Base-by-base conservation (phyloP, 1,140 invertebrate species). In the Gonioctena quinquepunctata region DNA sequence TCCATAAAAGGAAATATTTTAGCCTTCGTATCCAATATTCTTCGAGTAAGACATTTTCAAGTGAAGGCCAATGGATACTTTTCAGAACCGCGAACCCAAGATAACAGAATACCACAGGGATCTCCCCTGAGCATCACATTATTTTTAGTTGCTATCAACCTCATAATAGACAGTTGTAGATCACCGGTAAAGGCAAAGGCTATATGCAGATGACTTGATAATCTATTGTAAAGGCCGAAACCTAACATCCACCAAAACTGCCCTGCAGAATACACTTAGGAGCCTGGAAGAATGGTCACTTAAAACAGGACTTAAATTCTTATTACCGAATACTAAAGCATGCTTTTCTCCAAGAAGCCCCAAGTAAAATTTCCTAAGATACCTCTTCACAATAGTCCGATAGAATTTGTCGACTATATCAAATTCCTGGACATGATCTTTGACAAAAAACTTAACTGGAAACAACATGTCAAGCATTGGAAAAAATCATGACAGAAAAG, bases 91-190 rank as follows among this genome's bases (percentile, higher is more conserved):
- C n/a, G 13, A 50, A 21, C 4, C 2, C 50, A 26, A 16, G 68
- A 76, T 66, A 76, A 78, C 42, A 75, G 73, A 22, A 27, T 77
- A 0, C 75, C 77, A 23, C 71, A 77, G 67, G 76, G 73, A 1
- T 77, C 73, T 1, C 65, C 70, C 4, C 18, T 77, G 3, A 78
- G 75, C 50, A 70, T 73, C 1, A 68, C 67, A 3, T n/a, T 76
- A n/a, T 78, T 78, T 61, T 49, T 74, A 11, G 18, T 73, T 7
- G 66, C 75, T 0, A 70, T 78, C 2, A 78, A 77, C 54, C 56
- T 63, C 19, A 69, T 70, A 4, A 26, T 63, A 5, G 21, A 23
- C n/a, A 16, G 33, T 5, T 11, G 8, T 52, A 50, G 22, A 21
- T 18, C 28, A 13, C 11, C 60, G 27, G 6, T 27, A 13, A 23